phyloP scores from a whole-genome alignment of 2,888 invertebrate genomes.

The Zhengitettix transpicula region DNA sequence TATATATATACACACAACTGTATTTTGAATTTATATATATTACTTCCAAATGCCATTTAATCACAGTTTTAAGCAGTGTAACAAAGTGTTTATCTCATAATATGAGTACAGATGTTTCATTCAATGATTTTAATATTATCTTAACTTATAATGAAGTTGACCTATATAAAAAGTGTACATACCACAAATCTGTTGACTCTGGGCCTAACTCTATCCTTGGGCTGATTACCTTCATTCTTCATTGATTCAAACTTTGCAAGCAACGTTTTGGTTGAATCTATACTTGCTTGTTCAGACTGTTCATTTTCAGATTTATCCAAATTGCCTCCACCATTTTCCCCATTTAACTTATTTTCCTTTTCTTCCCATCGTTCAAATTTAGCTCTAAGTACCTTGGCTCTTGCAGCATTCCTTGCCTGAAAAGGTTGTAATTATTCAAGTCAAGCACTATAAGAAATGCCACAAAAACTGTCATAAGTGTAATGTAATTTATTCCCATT shows the following conservation, averaged over 20 bases:
- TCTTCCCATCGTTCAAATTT: constrained; percentile 82
- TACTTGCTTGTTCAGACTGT: constrained; percentile 50
- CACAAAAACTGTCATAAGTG: neutral
- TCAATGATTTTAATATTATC: too few relatives aligned
- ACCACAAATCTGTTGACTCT: constrained; percentile 89
- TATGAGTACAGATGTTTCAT: too few relatives aligned
- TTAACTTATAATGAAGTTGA: too few relatives aligned
- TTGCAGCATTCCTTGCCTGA: constrained; percentile 56
- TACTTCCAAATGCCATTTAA: too few relatives aligned
- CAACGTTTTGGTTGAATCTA: constrained; percentile 63
- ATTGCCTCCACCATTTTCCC: neutral
- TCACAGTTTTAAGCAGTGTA: too few relatives aligned
- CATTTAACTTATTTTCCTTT: constrained; percentile 29
- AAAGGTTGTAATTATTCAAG: neutral
- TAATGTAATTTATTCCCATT: too few relatives aligned
- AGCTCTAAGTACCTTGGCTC: constrained; percentile 67
- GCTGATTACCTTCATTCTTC: constrained; percentile 31
- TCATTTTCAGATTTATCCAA: constrained; percentile 24
- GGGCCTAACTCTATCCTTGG: constrained; percentile 35
- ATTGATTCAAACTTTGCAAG: constrained; percentile 70
- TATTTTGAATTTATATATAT: too few relatives aligned
- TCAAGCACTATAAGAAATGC: too few relatives aligned
- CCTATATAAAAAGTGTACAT: constrained; percentile 28
- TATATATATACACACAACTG: too few relatives aligned
- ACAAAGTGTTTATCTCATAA: too few relatives aligned